Evolutionary conservation across 2,888 invertebrate genomes (phyloP).

Genomic region (Glyphotaelius pellucidus): DNA sequence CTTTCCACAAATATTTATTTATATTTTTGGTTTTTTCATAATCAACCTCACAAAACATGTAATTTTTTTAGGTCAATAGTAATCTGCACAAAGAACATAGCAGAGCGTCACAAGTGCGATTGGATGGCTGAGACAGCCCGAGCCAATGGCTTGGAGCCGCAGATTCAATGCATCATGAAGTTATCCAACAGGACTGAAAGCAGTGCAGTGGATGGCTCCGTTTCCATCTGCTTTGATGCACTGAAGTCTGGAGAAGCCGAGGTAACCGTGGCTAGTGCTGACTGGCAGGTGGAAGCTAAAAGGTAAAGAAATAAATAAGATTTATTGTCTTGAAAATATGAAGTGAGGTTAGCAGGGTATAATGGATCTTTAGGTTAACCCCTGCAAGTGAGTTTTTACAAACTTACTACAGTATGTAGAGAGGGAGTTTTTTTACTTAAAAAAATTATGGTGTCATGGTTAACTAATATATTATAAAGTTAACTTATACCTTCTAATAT

Average conservation of each 20-base stretch:
- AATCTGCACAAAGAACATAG: constrained; percentile 82
- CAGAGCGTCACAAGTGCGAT: constrained; percentile 87
- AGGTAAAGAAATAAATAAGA: constrained; percentile 70
- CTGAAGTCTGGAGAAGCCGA: constrained; percentile 82
- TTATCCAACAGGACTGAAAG: constrained; percentile 10
- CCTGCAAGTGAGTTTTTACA: no score
- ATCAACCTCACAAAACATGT: no score
- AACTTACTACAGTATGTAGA: no score
- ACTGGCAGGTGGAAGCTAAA: constrained; percentile 83
- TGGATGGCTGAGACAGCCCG: constrained; percentile 86
- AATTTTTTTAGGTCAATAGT: constrained; percentile 74
- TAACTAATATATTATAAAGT: no score
- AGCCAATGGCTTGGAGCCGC: constrained; percentile 87
- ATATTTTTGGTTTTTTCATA: no score
- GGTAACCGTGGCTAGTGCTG: constrained; percentile 84
- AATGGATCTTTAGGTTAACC: no score
- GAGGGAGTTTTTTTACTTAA: no score
- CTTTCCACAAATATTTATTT: no score
- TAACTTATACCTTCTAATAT: no score
- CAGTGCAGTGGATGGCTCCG: not conserved
- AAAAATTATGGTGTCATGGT: no score
- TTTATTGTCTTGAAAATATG: not conserved
- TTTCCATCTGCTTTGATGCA: constrained; percentile 80
- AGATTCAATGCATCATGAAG: constrained; percentile 82
- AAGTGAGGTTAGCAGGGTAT: no score